Evolutionary conservation across 2,797 vertebrate species (phyloP).

Genomic region (Spondyliosoma cantharus): DNA sequence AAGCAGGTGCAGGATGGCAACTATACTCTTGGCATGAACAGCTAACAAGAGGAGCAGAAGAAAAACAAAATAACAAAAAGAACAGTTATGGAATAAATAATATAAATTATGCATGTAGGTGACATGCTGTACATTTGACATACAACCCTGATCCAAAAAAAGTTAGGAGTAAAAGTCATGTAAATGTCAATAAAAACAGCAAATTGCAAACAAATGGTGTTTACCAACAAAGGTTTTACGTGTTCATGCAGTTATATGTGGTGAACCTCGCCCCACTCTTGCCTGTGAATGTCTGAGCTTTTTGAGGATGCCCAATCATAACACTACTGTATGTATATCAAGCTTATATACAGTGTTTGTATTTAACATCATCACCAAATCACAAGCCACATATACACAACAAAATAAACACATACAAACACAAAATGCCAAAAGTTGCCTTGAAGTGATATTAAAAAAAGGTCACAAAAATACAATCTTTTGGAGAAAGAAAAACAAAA

Average conservation of each 20-base stretch:
- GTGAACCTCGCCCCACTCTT: too few relatives aligned
- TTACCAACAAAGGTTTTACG: too few relatives aligned
- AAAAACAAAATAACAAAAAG: not conserved
- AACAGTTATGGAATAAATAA: not conserved
- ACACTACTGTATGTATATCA: not conserved
- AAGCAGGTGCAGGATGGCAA: conserved; percentile 96
- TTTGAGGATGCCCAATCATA: too few relatives aligned
- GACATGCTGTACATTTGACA: not conserved
- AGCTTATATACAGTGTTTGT: not conserved
- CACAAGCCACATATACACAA: conserved; percentile 20
- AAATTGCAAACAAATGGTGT: too few relatives aligned
- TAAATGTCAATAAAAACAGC: too few relatives aligned
- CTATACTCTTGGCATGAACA: conserved; percentile 96
- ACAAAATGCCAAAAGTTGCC: conserved; percentile 10
- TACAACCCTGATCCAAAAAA: too few relatives aligned
- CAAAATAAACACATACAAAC: too few relatives aligned
- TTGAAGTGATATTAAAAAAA: not conserved
- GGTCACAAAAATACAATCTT: not conserved
- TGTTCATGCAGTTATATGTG: too few relatives aligned
- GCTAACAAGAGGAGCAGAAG: conserved; percentile 75
- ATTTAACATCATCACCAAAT: not conserved
- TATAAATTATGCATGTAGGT: not conserved
- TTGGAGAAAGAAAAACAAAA: not conserved
- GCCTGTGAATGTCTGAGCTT: too few relatives aligned
- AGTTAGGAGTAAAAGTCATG: too few relatives aligned